These are phyloP conservation scores for Congeria kusceri DNA, from an alignment of 2,888 invertebrate genomes.

Conservation along the genomic window DNA sequence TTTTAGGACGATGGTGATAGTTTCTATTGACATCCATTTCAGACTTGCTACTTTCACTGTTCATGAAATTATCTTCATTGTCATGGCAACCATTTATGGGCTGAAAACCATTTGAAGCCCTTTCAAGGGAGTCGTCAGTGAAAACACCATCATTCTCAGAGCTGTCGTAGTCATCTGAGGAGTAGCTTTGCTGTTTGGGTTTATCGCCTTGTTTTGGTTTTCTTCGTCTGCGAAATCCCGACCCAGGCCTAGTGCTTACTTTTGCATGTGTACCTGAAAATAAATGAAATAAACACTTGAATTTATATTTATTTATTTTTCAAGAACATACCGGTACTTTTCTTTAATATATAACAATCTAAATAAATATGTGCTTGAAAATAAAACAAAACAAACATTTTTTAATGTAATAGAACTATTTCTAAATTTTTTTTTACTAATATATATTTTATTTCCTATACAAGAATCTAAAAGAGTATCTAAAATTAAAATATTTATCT, in stretches of 20 bases:
- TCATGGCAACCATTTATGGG: constrained; percentile 2
- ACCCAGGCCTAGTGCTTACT: constrained; percentile 73
- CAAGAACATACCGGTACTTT: background rate
- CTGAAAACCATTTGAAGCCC: constrained; percentile 1
- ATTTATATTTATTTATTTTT: background rate
- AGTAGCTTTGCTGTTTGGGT: constrained; percentile 55
- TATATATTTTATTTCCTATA: too few species aligned
- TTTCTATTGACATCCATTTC: constrained; percentile 47
- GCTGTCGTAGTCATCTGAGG: constrained; percentile 78
- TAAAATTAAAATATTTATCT: too few species aligned
- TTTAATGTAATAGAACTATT: too few species aligned
- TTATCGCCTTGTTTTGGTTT: constrained; percentile 60
- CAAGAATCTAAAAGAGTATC: too few species aligned
- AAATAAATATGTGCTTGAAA: too few species aligned
- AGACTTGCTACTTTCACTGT: constrained; percentile 13
- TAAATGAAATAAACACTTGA: background rate
- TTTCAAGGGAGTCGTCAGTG: constrained; percentile 74
- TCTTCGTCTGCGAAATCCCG: constrained; percentile 74
- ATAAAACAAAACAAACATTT: too few species aligned
- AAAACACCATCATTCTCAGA: constrained; percentile 79
- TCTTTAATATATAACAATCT: too few species aligned
- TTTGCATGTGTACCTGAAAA: constrained; percentile 71
- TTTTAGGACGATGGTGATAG: constrained; percentile 17
- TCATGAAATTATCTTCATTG: constrained; percentile 15
- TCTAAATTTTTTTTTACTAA: too few species aligned